A percentile compares a stretch with the other conserved stretches of the same genome.
These are phyloP conservation scores for Pseudolaguvia tuberculata DNA, from an alignment of 2,113 vertebrate genomes.

Conservation along the genomic window DNA sequence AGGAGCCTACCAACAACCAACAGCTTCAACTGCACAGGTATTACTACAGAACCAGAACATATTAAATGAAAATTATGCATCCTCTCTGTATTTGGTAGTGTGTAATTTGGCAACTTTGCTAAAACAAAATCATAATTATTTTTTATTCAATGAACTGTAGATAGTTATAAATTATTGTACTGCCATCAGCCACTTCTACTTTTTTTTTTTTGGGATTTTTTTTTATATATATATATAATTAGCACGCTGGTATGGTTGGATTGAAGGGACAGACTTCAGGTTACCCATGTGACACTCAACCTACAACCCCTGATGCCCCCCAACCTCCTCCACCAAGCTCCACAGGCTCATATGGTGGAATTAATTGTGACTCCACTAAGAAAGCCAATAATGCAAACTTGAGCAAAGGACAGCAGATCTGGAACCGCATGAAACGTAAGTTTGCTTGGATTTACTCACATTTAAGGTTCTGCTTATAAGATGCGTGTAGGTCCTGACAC, in stretches of 20 bases:
- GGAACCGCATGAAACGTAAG: constrained; percentile 80
- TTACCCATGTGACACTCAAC: constrained; percentile 66
- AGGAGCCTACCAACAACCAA: constrained; percentile 62
- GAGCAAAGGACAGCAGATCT: constrained; percentile 77
- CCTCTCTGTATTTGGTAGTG: no score
- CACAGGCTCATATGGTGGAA: constrained; percentile 61
- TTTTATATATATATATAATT: no score
- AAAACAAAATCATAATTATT: not conserved
- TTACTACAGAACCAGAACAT: not conserved
- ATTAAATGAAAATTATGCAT: not conserved
- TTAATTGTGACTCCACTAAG: constrained; percentile 60
- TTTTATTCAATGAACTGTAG: not conserved
- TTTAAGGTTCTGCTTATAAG: not conserved
- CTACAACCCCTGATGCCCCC: constrained; percentile 57
- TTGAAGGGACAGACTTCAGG: constrained; percentile 66
- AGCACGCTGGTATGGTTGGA: constrained; percentile 66
- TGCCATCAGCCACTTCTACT: not conserved
- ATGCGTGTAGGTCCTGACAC: not conserved
- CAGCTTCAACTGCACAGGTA: constrained; percentile 73
- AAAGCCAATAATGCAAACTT: constrained; percentile 61
- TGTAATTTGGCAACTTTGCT: not conserved
- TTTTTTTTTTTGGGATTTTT: no score
- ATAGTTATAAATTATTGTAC: not conserved
- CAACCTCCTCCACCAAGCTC: constrained; percentile 67
- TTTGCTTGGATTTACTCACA: not conserved